Evolutionary conservation across 2,113 vertebrate genomes (phyloP).

Genomic region (Anhinga anhinga): DNA sequence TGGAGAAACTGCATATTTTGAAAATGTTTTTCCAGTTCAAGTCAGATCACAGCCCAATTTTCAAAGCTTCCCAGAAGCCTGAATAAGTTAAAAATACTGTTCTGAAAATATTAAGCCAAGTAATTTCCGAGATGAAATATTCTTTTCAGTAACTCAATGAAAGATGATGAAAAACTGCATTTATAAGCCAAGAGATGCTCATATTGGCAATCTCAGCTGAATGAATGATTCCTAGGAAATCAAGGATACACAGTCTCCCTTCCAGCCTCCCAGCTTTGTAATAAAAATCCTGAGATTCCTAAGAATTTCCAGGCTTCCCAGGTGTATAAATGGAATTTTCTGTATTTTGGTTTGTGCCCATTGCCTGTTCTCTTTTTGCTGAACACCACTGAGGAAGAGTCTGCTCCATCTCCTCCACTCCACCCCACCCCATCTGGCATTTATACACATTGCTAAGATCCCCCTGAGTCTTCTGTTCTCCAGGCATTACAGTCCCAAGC

Average conservation of each 20-base stretch:
- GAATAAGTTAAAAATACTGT: not conserved
- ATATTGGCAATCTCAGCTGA: not conserved
- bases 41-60: not conserved
- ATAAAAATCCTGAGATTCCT: not conserved
- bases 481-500: not conserved
- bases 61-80: not conserved
- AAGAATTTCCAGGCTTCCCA: not conserved
- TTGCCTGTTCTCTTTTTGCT: not conserved
- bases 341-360: not conserved
- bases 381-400: not conserved
- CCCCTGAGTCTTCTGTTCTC: not conserved
- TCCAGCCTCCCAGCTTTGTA: not conserved
- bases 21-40: not conserved
- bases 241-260: not conserved
- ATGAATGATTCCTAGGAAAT: not conserved
- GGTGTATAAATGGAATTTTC: not conserved
- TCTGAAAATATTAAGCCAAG: not conserved
- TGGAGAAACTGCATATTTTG: not conserved
- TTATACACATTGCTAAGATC: not conserved
- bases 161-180: not conserved
- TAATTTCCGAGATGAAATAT: not conserved
- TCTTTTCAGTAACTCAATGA: not conserved
- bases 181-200: not conserved
- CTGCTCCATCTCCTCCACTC: not conserved
- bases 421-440: not conserved